phyloP scores from a whole-genome alignment of 2,888 invertebrate genomes.

The Oscheius sp. region DNA sequence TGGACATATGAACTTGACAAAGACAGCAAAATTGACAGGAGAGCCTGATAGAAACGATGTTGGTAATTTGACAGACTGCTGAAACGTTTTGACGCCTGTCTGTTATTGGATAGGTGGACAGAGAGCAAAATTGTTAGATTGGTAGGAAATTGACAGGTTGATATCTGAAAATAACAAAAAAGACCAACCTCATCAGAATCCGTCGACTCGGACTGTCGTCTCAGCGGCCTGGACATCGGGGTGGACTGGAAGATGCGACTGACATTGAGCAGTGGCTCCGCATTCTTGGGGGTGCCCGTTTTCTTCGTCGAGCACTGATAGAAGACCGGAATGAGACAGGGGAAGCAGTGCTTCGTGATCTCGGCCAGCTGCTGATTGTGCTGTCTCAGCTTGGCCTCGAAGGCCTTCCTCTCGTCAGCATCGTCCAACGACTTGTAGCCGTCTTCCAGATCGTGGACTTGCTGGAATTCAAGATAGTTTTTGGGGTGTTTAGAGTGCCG shows the following conservation, averaged over 20 bases:
- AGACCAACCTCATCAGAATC: constrained; percentile 11
- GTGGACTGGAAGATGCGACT: background rate
- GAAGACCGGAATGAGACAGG: constrained; percentile 1
- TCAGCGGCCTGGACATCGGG: background rate
- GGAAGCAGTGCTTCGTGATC: constrained; percentile 3
- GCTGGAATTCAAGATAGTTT: background rate
- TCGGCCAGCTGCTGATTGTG: background rate
- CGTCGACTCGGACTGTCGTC: constrained; percentile 8
- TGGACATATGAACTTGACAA: too few relatives aligned
- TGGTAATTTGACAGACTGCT: too few relatives aligned
- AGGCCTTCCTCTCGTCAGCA: background rate
- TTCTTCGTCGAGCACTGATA: background rate
- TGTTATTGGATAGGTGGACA: too few relatives aligned
- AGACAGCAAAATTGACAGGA: too few relatives aligned
- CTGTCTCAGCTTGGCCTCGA: background rate
- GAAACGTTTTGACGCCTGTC: too few relatives aligned
- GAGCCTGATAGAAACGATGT: too few relatives aligned
- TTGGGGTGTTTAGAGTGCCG: background rate
- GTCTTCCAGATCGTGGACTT: background rate
- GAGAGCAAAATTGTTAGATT: too few relatives aligned
- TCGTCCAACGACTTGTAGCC: background rate
- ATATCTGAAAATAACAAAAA: too few relatives aligned
- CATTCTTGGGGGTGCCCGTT: background rate
- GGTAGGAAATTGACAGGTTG: too few relatives aligned
- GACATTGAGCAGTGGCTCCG: too few relatives aligned